Evolutionary conservation across 2,797 vertebrate genomes (phyloP), one percentile per base, ranked within the genome.

Genomic region (Austrolebias charrua): DNA sequence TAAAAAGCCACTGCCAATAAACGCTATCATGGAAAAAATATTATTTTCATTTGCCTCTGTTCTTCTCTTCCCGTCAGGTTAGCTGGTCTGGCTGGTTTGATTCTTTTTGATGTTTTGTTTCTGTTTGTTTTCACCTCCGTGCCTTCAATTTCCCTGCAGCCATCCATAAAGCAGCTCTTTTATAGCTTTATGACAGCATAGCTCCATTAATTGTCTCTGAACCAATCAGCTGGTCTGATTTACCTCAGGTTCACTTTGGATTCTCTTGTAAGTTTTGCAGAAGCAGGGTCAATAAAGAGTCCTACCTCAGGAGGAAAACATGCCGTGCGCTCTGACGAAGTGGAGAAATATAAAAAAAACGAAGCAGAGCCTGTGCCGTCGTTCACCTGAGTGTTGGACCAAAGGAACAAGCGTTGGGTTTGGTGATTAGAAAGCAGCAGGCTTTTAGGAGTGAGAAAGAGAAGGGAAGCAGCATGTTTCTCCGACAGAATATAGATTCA

Each of bases 401-500:
- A 47, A 58, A 35, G 45, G 62, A 72, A 15, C 19, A 40, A 38
- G 59, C 59, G 15, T 15, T 49, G 71, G 38, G 50, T 72, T 81
- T 47, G 76, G 67, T 31, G 68, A 78, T 79, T 68, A 73, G 47
- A 73, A 63, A 58, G 53, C 74, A 46, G 38, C 74, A 44, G 55
- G 70, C 62, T 58, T 55, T 38, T 54, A 56, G 38, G 60, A 76
- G 79, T 29, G 51, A 65, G 68, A 63, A 64, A 20, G 69, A 69
- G 53, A 66, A 60, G 43, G 47, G 65, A 65, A 68, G 61, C 52
- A 10, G 42, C 53, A 16, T 24, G 42, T 52, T 78, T 61, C 50
- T 77, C 63, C 65, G 40, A 68, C 71, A 69, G 75, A 83, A 60
- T 56, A 61, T n/a, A 53, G 75, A 56, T 63, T 75, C 78, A 77